Base-by-base conservation (phyloP, 2,888 invertebrate species). In the Saturnia pavonia region DNA sequence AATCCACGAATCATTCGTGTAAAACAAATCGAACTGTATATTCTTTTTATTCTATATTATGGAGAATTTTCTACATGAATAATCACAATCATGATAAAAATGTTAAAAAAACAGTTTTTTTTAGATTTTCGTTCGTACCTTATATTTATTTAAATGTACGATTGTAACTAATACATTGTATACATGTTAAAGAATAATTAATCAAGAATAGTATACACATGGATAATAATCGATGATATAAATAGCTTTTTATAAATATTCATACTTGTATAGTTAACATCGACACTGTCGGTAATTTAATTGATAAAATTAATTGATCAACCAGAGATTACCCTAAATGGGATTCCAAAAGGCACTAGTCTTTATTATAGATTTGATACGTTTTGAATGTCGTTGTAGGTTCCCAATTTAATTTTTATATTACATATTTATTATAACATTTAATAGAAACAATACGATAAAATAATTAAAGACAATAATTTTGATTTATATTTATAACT, bases 311-410 rank as follows among this genome's bases (percentile, higher is more conserved):
- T 68, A 70, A 72, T 76, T 74, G 74, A 71, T 78, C 76, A 78
- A 80, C 80, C 80, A 81, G 80, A 78, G 74, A 77, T 82, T 77
- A 78, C 79, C 78, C 82, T 85, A 84, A 85, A 82, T 82, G 85
- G 83, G 82, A 84, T 80, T 88, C 80, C 83, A 82, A 90, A 91
- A 90, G 91, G 91, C 90, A 91, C 91, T 90, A 88, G 84, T 84
- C 76, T 78, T 84, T 83, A 85, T 81, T 82, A 85, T 82, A 81
- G 78, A 76, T 81, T 81, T 86, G 82, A 85, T 85, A 87, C 81
- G 82, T 84, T 82, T 82, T 76, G 63, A 80, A 79, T 81, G 76
- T 88, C 86, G 87, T 88, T 88, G 88, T 87, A 63, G 25, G 72
- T 66, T 72, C 65, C 68, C 72, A 69, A 73, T 51, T 65, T 3